phyloP scores from a whole-genome alignment of 2,113 vertebrate species.

The Ictalurus furcatus region DNA sequence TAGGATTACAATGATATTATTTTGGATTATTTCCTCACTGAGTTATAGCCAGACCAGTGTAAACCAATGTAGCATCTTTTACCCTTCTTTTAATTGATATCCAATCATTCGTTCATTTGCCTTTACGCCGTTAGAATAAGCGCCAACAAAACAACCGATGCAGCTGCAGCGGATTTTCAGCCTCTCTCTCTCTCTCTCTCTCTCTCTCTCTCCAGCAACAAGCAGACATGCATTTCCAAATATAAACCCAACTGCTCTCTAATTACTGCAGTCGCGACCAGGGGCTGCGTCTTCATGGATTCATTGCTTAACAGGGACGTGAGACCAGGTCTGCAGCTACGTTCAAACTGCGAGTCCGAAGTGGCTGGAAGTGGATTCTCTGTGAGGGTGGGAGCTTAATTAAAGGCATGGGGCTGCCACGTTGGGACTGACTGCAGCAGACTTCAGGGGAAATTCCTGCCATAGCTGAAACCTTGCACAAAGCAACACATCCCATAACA shows the following conservation, averaged over 20 bases:
- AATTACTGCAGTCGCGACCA: conserved; percentile 53
- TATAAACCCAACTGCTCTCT: conserved; percentile 49
- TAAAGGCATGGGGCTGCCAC: conserved; percentile 52
- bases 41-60: background rate
- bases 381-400: conserved; percentile 50
- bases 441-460: conserved; percentile 59
- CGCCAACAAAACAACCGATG: conserved; percentile 31
- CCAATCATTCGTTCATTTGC: background rate
- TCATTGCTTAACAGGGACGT: conserved; percentile 39
- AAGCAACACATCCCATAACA: conserved; percentile 54
- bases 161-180: background rate
- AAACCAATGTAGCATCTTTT: background rate
- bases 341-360: conserved; percentile 31
- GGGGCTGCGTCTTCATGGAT: conserved; percentile 32
- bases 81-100: background rate
- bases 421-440: conserved; percentile 43
- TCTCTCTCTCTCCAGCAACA: conserved; percentile 35
- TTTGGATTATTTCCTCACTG: background rate
- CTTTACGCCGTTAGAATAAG: conserved; percentile 31
- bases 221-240: conserved; percentile 45
- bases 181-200: background rate
- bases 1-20: too few relatives aligned
- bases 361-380: conserved; percentile 37
- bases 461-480: conserved; percentile 54
- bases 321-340: conserved; percentile 32